Percentiles rank a stretch among this genome's conserved stretches.
phyloP scores from a whole-genome alignment of 2,797 vertebrate genomes.

The Aplochiton taeniatus region DNA sequence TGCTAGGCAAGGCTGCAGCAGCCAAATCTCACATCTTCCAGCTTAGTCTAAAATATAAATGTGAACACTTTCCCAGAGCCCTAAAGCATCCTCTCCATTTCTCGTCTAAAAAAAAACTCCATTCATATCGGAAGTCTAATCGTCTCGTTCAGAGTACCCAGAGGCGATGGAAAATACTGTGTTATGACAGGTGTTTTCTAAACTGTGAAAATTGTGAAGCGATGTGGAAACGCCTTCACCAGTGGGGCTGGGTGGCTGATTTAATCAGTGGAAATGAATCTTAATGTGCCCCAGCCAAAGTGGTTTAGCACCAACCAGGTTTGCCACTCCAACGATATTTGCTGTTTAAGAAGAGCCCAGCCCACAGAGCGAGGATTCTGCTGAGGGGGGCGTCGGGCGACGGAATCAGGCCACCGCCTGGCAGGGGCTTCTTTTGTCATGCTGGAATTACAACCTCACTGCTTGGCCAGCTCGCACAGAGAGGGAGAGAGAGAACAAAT shows the following conservation, averaged over 20 bases:
- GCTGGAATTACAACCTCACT: slow-evolving; percentile 56
- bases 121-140: slow-evolving; percentile 40
- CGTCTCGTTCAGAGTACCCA: slow-evolving; percentile 34
- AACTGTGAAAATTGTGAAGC: slow-evolving; percentile 58
- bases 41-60: slow-evolving; percentile 23
- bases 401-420: slow-evolving; percentile 56
- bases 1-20: not conserved
- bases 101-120: slow-evolving; percentile 25
- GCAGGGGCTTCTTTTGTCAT: slow-evolving; percentile 57
- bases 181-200: slow-evolving; percentile 63
- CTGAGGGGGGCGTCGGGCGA: slow-evolving; percentile 40
- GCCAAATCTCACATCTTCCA: slow-evolving; percentile 9
- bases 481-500: not conserved
- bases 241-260: slow-evolving; percentile 46
- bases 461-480: slow-evolving; percentile 13
- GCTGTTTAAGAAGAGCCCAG: slow-evolving; percentile 16
- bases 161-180: slow-evolving; percentile 23
- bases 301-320: slow-evolving; percentile 47
- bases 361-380: slow-evolving; percentile 37
- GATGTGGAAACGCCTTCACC: slow-evolving; percentile 56
- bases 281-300: slow-evolving; percentile 29
- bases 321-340: slow-evolving; percentile 21
- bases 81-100: slow-evolving; percentile 33
- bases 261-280: slow-evolving; percentile 61
- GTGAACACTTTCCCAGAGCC: slow-evolving; percentile 29